phyloP scores from a whole-genome alignment of 2,888 invertebrate species.

The Aphelenchoides bicaudatus region DNA sequence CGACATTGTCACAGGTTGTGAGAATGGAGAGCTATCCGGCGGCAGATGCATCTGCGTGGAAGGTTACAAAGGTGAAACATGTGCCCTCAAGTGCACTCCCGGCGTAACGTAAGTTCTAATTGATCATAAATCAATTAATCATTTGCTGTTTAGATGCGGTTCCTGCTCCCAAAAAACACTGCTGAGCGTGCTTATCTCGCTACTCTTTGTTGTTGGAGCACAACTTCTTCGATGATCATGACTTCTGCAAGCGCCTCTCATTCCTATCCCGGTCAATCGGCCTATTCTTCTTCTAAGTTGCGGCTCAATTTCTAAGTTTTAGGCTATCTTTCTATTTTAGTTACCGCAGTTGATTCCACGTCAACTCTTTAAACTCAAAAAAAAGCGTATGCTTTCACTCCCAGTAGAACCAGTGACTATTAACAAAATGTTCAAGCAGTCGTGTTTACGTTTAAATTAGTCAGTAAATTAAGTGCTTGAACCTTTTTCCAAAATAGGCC shows the following conservation, averaged over 20 bases:
- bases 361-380: too few species aligned
- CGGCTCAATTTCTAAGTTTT: too few species aligned
- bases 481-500: too few species aligned
- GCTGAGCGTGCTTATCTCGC: not conserved
- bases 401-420: too few species aligned
- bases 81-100: constrained; percentile 48
- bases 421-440: too few species aligned
- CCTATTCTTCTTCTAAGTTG: too few species aligned
- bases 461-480: too few species aligned
- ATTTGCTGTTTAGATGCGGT: not conserved
- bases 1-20: constrained; percentile 43
- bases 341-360: too few species aligned
- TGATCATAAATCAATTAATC: not conserved
- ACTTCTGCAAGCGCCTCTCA: not conserved
- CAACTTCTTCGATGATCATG: not conserved
- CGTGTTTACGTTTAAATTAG: too few species aligned
- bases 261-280: constrained; percentile 10
- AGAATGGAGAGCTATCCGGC: constrained; percentile 43
- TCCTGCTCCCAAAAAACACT: too few species aligned
- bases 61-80: constrained; percentile 52
- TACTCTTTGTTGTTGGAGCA: not conserved
- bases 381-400: too few species aligned
- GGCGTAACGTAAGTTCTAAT: constrained; percentile 47
- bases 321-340: too few species aligned
- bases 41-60: constrained; percentile 51